phyloP scores from a whole-genome alignment of 2,113 vertebrate genomes.

The Boulengeromyrus knoepffleri region DNA sequence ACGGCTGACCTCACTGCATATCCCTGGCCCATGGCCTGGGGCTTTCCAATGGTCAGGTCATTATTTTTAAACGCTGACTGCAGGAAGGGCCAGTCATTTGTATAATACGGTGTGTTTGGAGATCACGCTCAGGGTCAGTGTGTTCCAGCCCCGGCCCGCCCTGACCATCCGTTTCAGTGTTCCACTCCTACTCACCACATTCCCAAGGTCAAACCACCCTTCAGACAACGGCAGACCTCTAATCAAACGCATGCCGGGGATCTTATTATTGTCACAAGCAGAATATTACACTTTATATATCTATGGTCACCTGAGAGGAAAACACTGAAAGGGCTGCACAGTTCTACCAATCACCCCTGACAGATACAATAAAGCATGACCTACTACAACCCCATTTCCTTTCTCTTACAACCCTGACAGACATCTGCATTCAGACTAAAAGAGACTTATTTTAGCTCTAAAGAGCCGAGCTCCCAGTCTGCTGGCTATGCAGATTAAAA shows the following conservation, averaged over 20 bases:
- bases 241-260: background rate
- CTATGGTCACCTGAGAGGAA: background rate
- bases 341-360: background rate
- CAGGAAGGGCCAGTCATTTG: constrained; percentile 56
- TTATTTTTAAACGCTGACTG: constrained; percentile 49
- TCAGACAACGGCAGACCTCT: background rate
- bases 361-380: background rate
- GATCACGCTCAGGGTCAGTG: constrained; percentile 46
- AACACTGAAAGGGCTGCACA: background rate
- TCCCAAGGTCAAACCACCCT: constrained; percentile 2
- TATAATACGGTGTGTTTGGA: constrained; percentile 40
- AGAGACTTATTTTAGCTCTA: background rate
- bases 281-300: background rate
- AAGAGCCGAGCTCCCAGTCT: background rate
- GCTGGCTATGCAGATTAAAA: background rate
- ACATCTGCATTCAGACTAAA: constrained; percentile 4
- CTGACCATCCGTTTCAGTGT: background rate
- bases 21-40: constrained; percentile 9
- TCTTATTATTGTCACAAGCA: background rate
- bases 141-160: constrained; percentile 34
- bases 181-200: background rate
- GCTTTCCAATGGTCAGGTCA: constrained; percentile 28
- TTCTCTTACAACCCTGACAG: constrained; percentile 3
- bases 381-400: background rate
- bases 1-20: constrained; percentile 14